Evolutionary conservation across 2,888 invertebrate genomes (phyloP).

Genomic region (Vanessa cardui): DNA sequence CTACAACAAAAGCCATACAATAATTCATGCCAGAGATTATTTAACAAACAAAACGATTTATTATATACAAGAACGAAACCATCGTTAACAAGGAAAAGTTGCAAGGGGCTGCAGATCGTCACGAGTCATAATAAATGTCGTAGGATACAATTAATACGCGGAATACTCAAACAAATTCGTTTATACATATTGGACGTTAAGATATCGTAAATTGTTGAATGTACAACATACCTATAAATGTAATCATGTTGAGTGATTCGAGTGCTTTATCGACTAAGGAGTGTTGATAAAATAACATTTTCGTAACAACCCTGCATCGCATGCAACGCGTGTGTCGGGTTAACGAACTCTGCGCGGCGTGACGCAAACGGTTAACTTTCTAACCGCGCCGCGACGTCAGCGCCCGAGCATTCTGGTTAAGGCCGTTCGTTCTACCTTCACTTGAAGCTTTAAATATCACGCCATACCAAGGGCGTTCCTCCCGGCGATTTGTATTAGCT

Average conservation of each 20-base stretch:
- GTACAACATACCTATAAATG: neutral
- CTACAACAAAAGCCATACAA: neutral
- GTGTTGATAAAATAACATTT: constrained; percentile 12
- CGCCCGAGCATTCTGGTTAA: constrained; percentile 68
- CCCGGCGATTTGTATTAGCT: constrained; percentile 17
- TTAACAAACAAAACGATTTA: neutral
- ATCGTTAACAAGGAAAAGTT: neutral
- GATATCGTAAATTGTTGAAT: neutral
- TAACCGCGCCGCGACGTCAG: constrained; percentile 75
- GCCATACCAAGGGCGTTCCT: constrained; percentile 35
- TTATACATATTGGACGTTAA: neutral
- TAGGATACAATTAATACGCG: neutral
- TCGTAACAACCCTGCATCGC: constrained; percentile 39
- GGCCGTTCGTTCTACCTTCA: constrained; percentile 65
- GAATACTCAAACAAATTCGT: neutral
- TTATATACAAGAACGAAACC: neutral
- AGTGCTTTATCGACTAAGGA: neutral
- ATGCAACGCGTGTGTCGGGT: constrained; percentile 51
- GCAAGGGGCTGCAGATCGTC: neutral
- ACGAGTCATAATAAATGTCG: neutral
- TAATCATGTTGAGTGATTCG: constrained; percentile 3
- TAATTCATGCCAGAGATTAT: neutral
- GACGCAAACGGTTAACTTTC: constrained; percentile 80
- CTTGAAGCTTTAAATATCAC: constrained; percentile 43
- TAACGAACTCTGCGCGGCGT: constrained; percentile 70